phyloP scores from a whole-genome alignment of 2,797 vertebrate genomes.

The Malacoctenus gilli region DNA sequence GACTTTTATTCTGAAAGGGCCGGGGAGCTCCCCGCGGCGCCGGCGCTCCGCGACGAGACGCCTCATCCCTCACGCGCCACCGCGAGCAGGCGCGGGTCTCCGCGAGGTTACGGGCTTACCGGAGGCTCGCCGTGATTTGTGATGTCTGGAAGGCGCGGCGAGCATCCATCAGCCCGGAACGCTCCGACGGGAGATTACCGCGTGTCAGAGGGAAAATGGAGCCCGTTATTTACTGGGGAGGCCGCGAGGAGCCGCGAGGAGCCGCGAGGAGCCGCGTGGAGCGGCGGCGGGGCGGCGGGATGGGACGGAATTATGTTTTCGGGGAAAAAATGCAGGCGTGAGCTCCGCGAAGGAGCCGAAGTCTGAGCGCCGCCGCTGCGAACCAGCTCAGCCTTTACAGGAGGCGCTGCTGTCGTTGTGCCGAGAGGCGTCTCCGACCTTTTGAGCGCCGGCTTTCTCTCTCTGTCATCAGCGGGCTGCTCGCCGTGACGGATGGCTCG shows the following conservation, averaged over 20 bases:
- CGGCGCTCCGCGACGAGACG: too few relatives aligned
- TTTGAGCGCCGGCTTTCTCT: not conserved
- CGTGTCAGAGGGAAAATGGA: conserved; percentile 24
- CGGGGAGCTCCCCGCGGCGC: too few relatives aligned
- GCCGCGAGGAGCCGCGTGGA: conserved; percentile 12
- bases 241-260: conserved; percentile 12
- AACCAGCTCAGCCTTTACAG: too few relatives aligned
- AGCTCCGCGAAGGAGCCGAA: conserved; percentile 57
- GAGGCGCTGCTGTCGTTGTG: too few relatives aligned
- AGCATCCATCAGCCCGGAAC: conserved; percentile 15
- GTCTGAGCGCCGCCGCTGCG: too few relatives aligned
- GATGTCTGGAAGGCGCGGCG: conserved; percentile 1
- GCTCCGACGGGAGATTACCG: conserved; percentile 3
- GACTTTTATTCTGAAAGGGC: too few relatives aligned
- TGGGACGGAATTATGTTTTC: conserved; percentile 53
- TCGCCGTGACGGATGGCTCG: conserved; percentile 5
- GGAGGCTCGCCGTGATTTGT: conserved; percentile 32
- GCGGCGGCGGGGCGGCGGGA: conserved; percentile 38
- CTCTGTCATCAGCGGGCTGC: conserved; percentile 12
- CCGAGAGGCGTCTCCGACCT: too few relatives aligned
- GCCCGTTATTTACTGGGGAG: conserved; percentile 13
- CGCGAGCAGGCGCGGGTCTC: not conserved
- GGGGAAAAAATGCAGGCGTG: too few relatives aligned
- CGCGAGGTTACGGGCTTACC: conserved; percentile 5
- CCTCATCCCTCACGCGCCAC: too few relatives aligned